These are phyloP conservation scores for Lepidonotus clava DNA, from an alignment of 2,888 invertebrate genomes.

Conservation along the genomic window DNA sequence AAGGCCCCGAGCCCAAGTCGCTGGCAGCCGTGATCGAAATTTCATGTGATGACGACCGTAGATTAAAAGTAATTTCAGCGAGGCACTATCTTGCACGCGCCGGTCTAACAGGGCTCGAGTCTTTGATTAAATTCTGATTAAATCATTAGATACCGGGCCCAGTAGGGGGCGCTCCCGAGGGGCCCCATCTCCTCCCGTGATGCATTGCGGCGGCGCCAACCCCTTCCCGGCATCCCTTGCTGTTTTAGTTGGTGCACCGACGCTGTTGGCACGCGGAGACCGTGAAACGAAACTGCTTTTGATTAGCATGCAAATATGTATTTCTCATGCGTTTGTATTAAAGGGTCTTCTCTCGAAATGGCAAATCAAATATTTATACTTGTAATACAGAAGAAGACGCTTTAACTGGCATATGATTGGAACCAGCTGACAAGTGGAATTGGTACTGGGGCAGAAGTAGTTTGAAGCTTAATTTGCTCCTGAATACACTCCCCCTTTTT, in stretches of 20 bases:
- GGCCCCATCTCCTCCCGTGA: constrained; percentile 23
- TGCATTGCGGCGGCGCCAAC: constrained; percentile 34
- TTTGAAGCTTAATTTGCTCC: neutral
- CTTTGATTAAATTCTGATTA: constrained; percentile 44
- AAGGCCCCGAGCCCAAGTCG: neutral
- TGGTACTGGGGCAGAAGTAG: neutral
- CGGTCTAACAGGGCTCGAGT: neutral
- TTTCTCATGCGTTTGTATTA: constrained; percentile 31
- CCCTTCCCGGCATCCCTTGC: constrained; percentile 30
- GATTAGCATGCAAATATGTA: constrained; percentile 46
- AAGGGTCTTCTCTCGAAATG: neutral
- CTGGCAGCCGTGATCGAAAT: constrained; percentile 17
- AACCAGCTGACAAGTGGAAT: neutral
- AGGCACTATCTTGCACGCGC: constrained; percentile 36
- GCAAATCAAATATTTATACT: constrained; percentile 35
- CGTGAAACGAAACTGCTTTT: neutral
- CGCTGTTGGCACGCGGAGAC: neutral
- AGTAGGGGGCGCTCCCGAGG: constrained; percentile 7
- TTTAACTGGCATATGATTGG: neutral
- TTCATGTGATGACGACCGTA: constrained; percentile 27
- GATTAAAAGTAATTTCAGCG: constrained; percentile 37
- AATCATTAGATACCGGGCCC: constrained; percentile 42
- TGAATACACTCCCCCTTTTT: neutral
- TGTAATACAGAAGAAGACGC: neutral
- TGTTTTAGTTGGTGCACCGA: neutral